These are phyloP conservation scores for Illadopsis cleaveri DNA, from an alignment of 2,113 vertebrate genomes.

Conservation along the genomic window DNA sequence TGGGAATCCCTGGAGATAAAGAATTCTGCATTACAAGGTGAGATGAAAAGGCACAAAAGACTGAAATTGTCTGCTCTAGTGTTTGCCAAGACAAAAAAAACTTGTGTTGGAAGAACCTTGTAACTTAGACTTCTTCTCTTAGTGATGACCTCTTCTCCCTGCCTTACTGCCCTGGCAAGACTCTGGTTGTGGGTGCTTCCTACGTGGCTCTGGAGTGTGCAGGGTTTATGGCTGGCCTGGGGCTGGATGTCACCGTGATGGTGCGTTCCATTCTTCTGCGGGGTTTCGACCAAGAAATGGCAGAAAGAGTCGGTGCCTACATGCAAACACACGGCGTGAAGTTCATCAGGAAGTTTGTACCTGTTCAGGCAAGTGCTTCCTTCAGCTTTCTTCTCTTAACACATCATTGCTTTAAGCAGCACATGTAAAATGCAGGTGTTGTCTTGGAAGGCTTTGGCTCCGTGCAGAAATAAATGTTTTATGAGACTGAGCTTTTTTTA, in stretches of 20 bases:
- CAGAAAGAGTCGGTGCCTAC: slow-evolving; percentile 84
- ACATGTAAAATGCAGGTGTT: not conserved
- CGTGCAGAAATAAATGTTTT: not conserved
- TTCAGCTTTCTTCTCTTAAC: not conserved
- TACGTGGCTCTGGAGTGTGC: slow-evolving; percentile 96
- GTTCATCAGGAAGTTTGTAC: slow-evolving; percentile 87
- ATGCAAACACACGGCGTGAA: slow-evolving; percentile 90
- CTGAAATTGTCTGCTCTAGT: not conserved
- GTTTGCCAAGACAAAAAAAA: not conserved
- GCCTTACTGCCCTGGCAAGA: slow-evolving; percentile 91
- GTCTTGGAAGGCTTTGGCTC: not conserved
- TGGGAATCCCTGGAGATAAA: slow-evolving; percentile 88
- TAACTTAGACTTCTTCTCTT: not conserved
- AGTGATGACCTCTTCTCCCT: slow-evolving; percentile 96
- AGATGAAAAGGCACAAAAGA: not conserved
- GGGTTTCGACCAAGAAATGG: slow-evolving; percentile 97
- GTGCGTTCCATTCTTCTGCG: slow-evolving; percentile 92
- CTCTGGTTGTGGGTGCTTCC: slow-evolving; percentile 91
- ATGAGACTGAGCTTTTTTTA: not conserved
- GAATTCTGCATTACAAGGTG: slow-evolving; percentile 96
- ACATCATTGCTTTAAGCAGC: not conserved
- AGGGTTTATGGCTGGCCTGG: slow-evolving; percentile 90
- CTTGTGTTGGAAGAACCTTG: not conserved
- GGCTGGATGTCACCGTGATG: slow-evolving; percentile 92
- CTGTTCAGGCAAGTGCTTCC: slow-evolving; percentile 77